Evolutionary conservation across 2,888 invertebrate species (phyloP), one percentile per base, ranked within the genome.

Genomic region (Spisula solida): DNA sequence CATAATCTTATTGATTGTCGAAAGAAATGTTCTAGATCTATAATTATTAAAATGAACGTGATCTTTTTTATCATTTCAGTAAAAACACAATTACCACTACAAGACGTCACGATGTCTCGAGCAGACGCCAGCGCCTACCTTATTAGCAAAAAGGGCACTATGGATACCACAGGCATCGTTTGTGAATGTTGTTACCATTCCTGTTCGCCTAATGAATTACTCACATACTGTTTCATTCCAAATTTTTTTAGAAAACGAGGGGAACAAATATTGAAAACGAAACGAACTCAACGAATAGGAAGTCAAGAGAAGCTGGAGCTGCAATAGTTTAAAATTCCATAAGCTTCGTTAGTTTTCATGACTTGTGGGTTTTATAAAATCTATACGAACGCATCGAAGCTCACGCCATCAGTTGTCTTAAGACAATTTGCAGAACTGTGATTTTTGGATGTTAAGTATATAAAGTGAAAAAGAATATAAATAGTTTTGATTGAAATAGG

Each of bases 91-190:
- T 18, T 31, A 18, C 48, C 70, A 48, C 51, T 75, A 18, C n/a
- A 18, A 8, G 31, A 70, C 16, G 51, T 83, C 29, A 18, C 51
- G 31, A 83, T 83, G 20, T 48, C 70, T 29, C 70, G 83, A 1
- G 83, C 66, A 16, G 83, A 83, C 25, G 83, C 83, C 29, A 83
- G 70, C 47, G 47, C 83, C 14, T 83, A 83, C 48, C 75, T 83
- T 31, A 48, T 51, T 16, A 75, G 70, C 34, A 75, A 75, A 75
- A 75, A 34, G 34, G 31, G 31, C 5, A 75, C 31, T 75, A 31
- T 25, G 18, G 47, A 75, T 0, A 31, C 29, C 70, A 83, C 83
- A 16, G 83, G 83, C 18, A 83, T 83, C 5, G 83, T 83, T 25
- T 83, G 83, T 25, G 83, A 83, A 31, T 83, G 83, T 31, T 83